Percentiles rank a stretch among this genome's conserved stretches.
phyloP scores from a whole-genome alignment of 2,888 invertebrate species.

The Himalopsyche anomala region DNA sequence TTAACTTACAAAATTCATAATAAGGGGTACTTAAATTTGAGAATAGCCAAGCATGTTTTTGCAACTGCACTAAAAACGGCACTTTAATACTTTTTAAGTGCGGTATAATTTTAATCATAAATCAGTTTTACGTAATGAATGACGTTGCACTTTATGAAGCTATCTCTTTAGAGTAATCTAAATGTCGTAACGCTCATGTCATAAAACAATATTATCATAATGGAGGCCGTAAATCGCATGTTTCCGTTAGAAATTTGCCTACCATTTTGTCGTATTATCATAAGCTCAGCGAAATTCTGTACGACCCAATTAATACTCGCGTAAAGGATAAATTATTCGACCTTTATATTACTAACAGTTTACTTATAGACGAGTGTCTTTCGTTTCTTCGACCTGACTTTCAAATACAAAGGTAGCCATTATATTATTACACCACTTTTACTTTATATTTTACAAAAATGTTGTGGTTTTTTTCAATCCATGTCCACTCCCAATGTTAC shows the following conservation, averaged over 20 bases:
- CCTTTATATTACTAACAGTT: constrained; percentile 36
- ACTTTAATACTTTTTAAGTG: no score
- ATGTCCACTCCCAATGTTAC: no score
- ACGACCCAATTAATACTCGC: constrained; percentile 37
- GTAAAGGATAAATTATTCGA: constrained; percentile 22
- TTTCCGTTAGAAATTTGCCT: background rate
- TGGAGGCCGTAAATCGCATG: background rate
- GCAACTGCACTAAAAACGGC: no score
- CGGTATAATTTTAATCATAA: no score
- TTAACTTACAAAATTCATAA: no score
- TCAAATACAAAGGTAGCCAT: background rate
- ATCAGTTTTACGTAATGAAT: no score
- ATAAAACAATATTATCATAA: constrained; percentile 36
- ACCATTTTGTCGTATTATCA: background rate
- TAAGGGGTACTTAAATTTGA: no score
- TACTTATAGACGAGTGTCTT: constrained; percentile 18
- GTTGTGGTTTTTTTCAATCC: no score
- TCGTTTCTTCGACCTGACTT: constrained; percentile 10
- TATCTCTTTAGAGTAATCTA: background rate
- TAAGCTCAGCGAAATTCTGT: constrained; percentile 21
- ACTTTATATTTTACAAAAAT: background rate
- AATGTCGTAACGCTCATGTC: constrained; percentile 11
- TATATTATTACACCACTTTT: background rate
- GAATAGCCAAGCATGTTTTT: no score
- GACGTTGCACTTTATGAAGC: no score